These are phyloP conservation scores for Lepus americanus DNA, from an alignment of 2,113 vertebrate genomes.

Conservation along the genomic window DNA sequence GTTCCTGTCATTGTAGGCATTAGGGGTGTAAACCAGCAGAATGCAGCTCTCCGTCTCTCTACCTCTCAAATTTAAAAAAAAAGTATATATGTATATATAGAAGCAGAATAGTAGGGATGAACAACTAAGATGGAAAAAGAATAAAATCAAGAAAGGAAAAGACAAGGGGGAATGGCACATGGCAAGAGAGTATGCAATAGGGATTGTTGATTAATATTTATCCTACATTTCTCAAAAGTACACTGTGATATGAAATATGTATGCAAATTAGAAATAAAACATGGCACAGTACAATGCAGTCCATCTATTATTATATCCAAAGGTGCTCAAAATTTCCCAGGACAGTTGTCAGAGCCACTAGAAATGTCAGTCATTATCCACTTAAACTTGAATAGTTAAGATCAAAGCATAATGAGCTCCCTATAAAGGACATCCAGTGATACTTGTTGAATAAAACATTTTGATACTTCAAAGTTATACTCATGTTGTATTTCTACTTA, in stretches of 20 bases:
- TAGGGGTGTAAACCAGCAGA: no score
- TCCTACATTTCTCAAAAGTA: not conserved
- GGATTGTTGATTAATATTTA: not conserved
- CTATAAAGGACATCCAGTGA: not conserved
- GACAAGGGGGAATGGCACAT: not conserved
- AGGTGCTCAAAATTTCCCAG: not conserved
- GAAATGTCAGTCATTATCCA: not conserved
- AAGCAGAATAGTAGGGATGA: not conserved
- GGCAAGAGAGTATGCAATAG: not conserved
- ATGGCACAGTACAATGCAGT: not conserved
- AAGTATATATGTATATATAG: no score
- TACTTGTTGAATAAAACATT: not conserved
- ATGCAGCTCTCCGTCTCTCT: no score
- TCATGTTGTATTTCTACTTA: constrained; percentile 3
- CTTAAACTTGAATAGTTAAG: constrained; percentile 32
- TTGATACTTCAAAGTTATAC: not conserved
- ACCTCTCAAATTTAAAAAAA: no score
- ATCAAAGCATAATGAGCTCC: not conserved
- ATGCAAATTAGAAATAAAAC: constrained; percentile 2
- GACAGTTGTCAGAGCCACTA: not conserved
- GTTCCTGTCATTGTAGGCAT: no score
- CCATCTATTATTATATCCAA: not conserved
- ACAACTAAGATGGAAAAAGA: not conserved
- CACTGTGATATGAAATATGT: not conserved
- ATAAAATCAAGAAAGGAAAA: not conserved